A percentile compares a stretch with the other conserved stretches of the same genome.
Evolutionary conservation across 2,113 vertebrate species (phyloP).

Genomic region (Upupa epops): DNA sequence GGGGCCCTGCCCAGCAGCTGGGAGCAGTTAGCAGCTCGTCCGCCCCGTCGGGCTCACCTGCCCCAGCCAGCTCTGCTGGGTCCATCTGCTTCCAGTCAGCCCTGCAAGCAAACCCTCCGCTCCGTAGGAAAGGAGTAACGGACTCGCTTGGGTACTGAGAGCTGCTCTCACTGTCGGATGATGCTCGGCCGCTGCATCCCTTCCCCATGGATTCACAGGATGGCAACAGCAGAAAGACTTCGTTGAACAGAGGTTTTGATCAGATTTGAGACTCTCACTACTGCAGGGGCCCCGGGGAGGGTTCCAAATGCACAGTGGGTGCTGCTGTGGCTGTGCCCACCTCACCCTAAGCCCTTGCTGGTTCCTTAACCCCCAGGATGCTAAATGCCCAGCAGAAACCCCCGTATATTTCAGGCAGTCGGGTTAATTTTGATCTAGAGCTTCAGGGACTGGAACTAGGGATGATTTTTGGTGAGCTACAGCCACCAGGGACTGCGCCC

Average conservation of each 20-base stretch:
- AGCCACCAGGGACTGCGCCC: no score
- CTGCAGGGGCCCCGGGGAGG: accelerated
- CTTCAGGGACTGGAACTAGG: not conserved
- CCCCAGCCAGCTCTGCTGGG: slow-evolving; percentile 55
- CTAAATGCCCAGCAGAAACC: not conserved
- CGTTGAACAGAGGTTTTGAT: no score
- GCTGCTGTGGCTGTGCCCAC: not conserved
- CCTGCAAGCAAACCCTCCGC: not conserved
- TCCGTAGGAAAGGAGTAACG: not conserved
- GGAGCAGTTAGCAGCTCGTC: slow-evolving; percentile 77
- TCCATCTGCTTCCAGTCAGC: slow-evolving; percentile 76
- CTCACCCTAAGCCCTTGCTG: accelerated
- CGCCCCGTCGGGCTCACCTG: slow-evolving; percentile 66
- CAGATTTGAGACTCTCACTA: accelerated
- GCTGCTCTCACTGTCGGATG: not conserved
- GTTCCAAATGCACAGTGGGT: accelerated
- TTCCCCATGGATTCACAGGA: accelerated
- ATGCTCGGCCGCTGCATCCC: not conserved
- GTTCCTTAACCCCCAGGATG: not conserved
- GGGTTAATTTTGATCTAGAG: not conserved
- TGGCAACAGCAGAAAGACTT: not conserved
- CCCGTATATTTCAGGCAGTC: not conserved
- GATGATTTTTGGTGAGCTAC: no score
- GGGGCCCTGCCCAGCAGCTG: slow-evolving; percentile 67
- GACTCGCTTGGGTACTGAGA: not conserved